Evolutionary conservation across 2,113 vertebrate species (phyloP).

Genomic region (human (Homo sapiens)): DNA sequence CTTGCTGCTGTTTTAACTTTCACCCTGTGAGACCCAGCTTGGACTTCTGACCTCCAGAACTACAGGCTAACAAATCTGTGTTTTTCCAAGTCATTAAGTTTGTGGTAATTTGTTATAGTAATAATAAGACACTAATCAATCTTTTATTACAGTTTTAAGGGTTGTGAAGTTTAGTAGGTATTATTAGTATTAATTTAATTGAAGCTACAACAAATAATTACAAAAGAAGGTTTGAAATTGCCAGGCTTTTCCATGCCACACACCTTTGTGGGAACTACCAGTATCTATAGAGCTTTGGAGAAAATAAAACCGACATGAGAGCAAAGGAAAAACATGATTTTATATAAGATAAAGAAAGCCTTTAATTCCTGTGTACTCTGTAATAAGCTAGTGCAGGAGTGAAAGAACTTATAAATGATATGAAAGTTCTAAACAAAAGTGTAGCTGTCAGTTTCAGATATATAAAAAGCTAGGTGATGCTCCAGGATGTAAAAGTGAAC

Average conservation of each 20-base stretch:
- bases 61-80: background rate
- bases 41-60: background rate
- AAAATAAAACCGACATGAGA: background rate
- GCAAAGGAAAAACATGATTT: slow-evolving; percentile 13
- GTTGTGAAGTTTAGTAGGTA: background rate
- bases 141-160: background rate
- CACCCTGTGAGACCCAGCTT: background rate
- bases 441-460: background rate
- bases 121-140: background rate
- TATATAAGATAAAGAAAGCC: background rate
- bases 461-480: background rate
- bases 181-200: background rate
- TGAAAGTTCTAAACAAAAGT: background rate
- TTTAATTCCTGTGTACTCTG: background rate
- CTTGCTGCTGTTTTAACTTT: background rate
- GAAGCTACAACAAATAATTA: slow-evolving; percentile 5
- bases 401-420: background rate
- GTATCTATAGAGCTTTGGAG: background rate
- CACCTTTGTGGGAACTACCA: background rate
- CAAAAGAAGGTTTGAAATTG: background rate
- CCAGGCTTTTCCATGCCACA: background rate
- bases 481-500: background rate
- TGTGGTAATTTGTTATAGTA: background rate
- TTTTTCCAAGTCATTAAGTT: background rate
- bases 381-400: background rate